phyloP scores from a whole-genome alignment of 2,797 vertebrate genomes.

The Clarias pachynema region DNA sequence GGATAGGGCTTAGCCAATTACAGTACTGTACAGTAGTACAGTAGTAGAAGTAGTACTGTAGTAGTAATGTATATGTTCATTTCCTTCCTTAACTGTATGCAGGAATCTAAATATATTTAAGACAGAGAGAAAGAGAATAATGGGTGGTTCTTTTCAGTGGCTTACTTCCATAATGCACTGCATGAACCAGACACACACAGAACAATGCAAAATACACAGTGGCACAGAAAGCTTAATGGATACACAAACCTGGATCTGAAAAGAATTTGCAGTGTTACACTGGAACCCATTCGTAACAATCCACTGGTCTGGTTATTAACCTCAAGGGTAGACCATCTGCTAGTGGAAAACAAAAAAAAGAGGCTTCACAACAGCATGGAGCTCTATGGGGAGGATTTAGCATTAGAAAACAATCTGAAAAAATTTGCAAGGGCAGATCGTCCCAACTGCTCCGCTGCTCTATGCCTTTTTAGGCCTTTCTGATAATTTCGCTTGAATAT shows the following conservation, averaged over 20 bases:
- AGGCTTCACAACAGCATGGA: constrained; percentile 47
- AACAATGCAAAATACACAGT: neutral
- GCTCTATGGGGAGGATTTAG: constrained; percentile 40
- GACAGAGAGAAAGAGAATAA: neutral
- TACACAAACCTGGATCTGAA: constrained; percentile 48
- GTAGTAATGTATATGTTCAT: neutral
- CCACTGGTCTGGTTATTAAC: constrained; percentile 53
- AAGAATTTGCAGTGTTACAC: constrained; percentile 6
- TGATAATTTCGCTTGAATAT: neutral
- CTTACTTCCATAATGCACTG: neutral
- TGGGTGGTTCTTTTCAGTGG: neutral
- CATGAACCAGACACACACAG: neutral
- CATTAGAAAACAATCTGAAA: constrained; percentile 35
- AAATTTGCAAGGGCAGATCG: constrained; percentile 35
- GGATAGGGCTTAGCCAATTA: neutral
- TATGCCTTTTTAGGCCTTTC: constrained; percentile 5
- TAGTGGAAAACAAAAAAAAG: constrained; percentile 40
- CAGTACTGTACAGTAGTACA: neutral
- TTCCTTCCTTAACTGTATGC: neutral
- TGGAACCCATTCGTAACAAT: constrained; percentile 50
- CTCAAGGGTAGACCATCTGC: constrained; percentile 60
- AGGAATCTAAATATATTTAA: neutral
- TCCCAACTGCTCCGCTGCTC: neutral
- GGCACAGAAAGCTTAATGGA: neutral
- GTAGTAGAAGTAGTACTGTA: too few relatives aligned